A percentile compares a stretch with the other conserved stretches of the same genome.
These are phyloP conservation scores for Automeris io DNA, from an alignment of 2,888 invertebrate genomes.

Conservation along the genomic window DNA sequence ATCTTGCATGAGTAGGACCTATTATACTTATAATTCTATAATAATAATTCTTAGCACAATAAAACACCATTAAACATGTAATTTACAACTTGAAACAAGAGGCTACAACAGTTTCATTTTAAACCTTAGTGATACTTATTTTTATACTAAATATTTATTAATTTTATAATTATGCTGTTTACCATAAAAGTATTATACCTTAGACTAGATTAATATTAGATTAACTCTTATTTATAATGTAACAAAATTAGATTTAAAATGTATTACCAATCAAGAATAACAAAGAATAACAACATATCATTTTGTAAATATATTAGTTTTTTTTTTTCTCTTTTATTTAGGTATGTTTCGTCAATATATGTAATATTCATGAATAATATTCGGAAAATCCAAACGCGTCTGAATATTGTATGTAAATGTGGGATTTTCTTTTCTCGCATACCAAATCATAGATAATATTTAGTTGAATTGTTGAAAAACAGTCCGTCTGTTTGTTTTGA, in stretches of 20 bases:
- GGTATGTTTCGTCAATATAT: no score
- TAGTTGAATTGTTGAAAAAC: background rate
- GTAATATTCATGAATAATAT: background rate
- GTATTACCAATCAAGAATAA: slow-evolving; percentile 54
- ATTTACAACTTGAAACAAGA: no score
- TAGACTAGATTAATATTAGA: slow-evolving; percentile 37
- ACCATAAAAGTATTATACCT: slow-evolving; percentile 53
- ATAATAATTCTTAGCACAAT: no score
- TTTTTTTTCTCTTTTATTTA: slow-evolving; percentile 14
- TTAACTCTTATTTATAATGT: slow-evolving; percentile 19
- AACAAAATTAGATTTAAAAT: slow-evolving; percentile 15
- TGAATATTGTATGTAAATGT: background rate
- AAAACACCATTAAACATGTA: no score
- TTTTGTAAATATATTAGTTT: slow-evolving; percentile 18
- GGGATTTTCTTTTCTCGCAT: background rate
- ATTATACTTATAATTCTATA: no score
- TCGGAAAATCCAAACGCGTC: background rate
- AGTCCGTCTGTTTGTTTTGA: no score
- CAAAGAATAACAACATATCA: slow-evolving; percentile 69
- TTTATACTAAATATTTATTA: slow-evolving; percentile 6
- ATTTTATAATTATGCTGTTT: slow-evolving; percentile 26
- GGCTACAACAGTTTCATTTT: no score
- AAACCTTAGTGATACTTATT: background rate
- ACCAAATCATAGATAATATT: background rate
- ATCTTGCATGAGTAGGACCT: no score